phyloP scores from a whole-genome alignment of 2,113 vertebrate genomes.

The Halcyon malimbica region DNA sequence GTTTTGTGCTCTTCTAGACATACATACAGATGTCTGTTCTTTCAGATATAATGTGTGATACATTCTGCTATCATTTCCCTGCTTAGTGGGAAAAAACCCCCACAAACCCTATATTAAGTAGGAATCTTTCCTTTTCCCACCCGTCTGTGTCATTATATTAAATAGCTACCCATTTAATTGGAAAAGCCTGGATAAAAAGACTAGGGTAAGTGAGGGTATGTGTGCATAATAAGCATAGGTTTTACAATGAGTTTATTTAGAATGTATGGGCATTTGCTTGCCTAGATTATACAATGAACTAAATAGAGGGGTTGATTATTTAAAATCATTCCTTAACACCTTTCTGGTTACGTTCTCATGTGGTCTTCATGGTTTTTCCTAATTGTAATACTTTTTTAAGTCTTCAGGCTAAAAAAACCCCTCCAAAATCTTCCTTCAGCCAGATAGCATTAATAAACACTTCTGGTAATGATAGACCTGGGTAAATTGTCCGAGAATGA shows the following conservation, averaged over 20 bases:
- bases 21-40: not conserved
- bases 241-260: not conserved
- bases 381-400: not conserved
- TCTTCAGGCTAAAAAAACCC: not conserved
- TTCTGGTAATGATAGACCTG: not conserved
- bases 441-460: not conserved
- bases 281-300: not conserved
- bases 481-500: conserved; percentile 17
- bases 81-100: not conserved
- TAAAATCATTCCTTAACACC: not conserved
- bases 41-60: not conserved
- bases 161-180: not conserved
- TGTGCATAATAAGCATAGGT: not conserved
- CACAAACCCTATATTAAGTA: too few species aligned
- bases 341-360: not conserved
- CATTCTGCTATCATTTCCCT: not conserved
- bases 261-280: not conserved
- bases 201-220: not conserved
- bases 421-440: not conserved
- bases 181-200: not conserved
- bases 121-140: not conserved
- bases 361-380: not conserved
- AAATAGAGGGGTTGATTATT: not conserved
- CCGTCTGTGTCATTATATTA: not conserved
- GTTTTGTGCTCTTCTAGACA: not conserved